Percentiles rank a stretch among this genome's conserved stretches.
Evolutionary conservation across 2,113 vertebrate genomes (phyloP).

Genomic region (Seriola quinqueradiata): DNA sequence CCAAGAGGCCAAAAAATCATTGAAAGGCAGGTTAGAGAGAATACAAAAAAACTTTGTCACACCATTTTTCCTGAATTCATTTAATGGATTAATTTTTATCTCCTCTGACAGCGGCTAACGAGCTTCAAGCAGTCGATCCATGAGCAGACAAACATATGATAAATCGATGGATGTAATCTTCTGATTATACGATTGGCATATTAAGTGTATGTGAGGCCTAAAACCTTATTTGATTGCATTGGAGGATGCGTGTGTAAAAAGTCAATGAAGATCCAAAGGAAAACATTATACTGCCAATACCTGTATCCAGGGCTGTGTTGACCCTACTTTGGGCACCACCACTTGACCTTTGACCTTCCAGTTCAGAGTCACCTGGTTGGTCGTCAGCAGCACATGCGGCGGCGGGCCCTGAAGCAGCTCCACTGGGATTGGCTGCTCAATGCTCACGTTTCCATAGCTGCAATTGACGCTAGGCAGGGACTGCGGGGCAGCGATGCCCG

Average conservation of each 20-base stretch:
- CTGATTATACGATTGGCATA: background rate
- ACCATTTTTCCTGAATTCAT: background rate
- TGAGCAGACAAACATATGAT: background rate
- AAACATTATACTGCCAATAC: constrained; percentile 34
- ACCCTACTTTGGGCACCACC: constrained; percentile 88
- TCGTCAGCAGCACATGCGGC: constrained; percentile 73
- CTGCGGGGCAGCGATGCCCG: constrained; percentile 74
- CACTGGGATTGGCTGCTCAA: constrained; percentile 84
- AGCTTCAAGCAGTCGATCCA: background rate
- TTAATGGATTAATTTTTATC: background rate
- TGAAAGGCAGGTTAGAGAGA: background rate
- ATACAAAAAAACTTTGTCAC: too few relatives aligned
- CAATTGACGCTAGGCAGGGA: constrained; percentile 88
- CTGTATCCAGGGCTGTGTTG: constrained; percentile 90
- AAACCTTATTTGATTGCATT: background rate
- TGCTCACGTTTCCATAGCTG: constrained; percentile 91
- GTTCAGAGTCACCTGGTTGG: constrained; percentile 86
- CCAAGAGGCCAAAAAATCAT: background rate
- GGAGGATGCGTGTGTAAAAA: background rate
- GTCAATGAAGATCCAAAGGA: background rate
- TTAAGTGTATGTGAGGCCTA: background rate
- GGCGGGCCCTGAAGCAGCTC: constrained; percentile 87
- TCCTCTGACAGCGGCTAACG: background rate
- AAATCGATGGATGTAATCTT: background rate
- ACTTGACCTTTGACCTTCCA: constrained; percentile 86